Conservation (phyloP, 1,140 invertebrate genomes). For the Drosophila ananassae region DNA sequence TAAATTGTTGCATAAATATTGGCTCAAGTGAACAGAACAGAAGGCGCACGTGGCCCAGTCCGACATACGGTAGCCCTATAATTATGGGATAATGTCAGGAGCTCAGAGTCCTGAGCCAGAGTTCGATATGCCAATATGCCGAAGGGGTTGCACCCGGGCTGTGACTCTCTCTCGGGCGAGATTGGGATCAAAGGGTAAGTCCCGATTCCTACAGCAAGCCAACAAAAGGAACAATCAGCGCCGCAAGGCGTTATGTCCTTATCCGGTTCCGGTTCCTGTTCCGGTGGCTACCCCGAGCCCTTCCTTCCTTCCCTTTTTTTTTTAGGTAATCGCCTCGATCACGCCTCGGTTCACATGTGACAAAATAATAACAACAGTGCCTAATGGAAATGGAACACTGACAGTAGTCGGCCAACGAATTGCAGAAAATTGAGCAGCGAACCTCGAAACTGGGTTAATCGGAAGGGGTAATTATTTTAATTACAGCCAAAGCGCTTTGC, state of each 20-base stretch:
- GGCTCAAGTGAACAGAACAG: slow-evolving; percentile 44
- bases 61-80: slow-evolving; percentile 76
- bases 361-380: slow-evolving; percentile 73
- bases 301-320: slow-evolving; percentile 27
- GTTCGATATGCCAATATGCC: slow-evolving; percentile 55
- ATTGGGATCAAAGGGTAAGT: slow-evolving; percentile 78
- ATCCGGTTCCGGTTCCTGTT: slow-evolving; percentile 9
- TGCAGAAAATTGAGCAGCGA: slow-evolving; percentile 75
- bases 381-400: slow-evolving; percentile 47
- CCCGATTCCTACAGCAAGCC: slow-evolving; percentile 51
- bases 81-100: slow-evolving; percentile 82
- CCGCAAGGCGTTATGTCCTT: slow-evolving; percentile 63
- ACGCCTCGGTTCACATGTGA: slow-evolving; percentile 83
- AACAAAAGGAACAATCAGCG: slow-evolving; percentile 83
- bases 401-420: slow-evolving; percentile 29
- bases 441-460: slow-evolving; percentile 72
- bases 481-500: slow-evolving; percentile 66
- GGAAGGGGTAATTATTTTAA: slow-evolving; percentile 83
- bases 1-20: slow-evolving; percentile 83
- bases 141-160: slow-evolving; percentile 5
- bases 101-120: slow-evolving; percentile 8
- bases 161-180: slow-evolving; percentile 15
- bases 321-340: slow-evolving; percentile 68
- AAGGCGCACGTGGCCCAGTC: slow-evolving; percentile 58
- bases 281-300: not conserved